phyloP scores from a whole-genome alignment of 2,113 vertebrate genomes.

The Rhinolophus ferrumequinum region DNA sequence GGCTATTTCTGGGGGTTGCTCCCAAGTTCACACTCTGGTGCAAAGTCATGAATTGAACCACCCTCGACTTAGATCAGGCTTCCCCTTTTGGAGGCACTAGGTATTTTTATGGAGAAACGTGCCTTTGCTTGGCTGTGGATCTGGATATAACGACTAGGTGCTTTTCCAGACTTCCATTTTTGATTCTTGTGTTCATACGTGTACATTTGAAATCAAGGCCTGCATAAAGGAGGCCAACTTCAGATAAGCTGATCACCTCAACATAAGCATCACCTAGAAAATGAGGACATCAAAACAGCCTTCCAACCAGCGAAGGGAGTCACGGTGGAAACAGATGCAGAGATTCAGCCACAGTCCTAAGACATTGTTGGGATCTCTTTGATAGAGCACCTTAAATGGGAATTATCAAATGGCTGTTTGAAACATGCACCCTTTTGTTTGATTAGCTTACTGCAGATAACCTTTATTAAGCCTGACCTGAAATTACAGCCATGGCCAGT shows the following conservation, averaged over 20 bases:
- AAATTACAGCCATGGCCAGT: conserved; percentile 92
- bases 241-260: conserved; percentile 81
- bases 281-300: conserved; percentile 84
- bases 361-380: conserved; percentile 88
- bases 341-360: conserved; percentile 81
- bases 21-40: background rate
- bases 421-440: conserved; percentile 92
- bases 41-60: background rate
- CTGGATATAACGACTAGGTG: accelerated
- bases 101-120: background rate
- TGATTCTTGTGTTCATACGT: background rate
- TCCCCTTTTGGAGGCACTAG: accelerated
- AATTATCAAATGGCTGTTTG: conserved; percentile 92
- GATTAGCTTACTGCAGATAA: conserved; percentile 94
- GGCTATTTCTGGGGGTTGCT: background rate
- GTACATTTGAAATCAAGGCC: conserved; percentile 70
- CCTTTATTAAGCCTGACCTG: conserved; percentile 97
- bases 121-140: background rate
- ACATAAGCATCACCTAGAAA: conserved; percentile 79
- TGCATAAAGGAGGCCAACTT: conserved; percentile 78
- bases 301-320: conserved; percentile 78
- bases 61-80: accelerated
- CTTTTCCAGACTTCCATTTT: background rate
- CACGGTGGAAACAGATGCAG: conserved; percentile 78
- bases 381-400: conserved; percentile 92